Evolutionary conservation across 2,888 invertebrate species (phyloP), one percentile per base, ranked within the genome.

Genomic region (Chesias legatella): DNA sequence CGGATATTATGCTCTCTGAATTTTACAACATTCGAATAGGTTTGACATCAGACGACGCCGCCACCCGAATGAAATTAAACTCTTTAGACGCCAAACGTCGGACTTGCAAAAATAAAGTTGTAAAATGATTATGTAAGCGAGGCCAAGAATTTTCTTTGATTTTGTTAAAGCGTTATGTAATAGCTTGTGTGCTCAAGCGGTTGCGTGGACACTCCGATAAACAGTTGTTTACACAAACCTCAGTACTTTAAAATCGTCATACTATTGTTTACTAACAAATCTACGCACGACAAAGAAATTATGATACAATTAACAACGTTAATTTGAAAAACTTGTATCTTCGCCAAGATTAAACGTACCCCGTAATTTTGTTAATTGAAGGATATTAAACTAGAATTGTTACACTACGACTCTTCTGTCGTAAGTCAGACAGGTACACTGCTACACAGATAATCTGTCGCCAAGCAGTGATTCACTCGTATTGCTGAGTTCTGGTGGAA

Each of bases 321-420:
- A 4, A 23, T 36, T 24, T 29, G 0, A 17, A 4, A 13, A 7
- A 10, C 10, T 7, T 20, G n/a, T 7, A 20, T 10, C 4, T 27
- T 11, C 20, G 47, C 51, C 51, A 54, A 54, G 33, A 46, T 41
- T 44, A 33, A 46, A 38, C 25, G 33, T 45, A 44, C 39, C 35
- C 26, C 39, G 38, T 43, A 42, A 51, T 39, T 36, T 35, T 13
- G 9, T 44, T 39, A 28, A 36, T n/a, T n/a, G n/a, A n/a, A n/a
- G n/a, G n/a, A n/a, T n/a, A n/a, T n/a, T n/a, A n/a, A n/a, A n/a
- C n/a, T n/a, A n/a, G n/a, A n/a, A n/a, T n/a, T n/a, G n/a, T n/a
- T n/a, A n/a, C n/a, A n/a, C n/a, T n/a, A n/a, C n/a, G n/a, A n/a
- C n/a, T n/a, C n/a, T n/a, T n/a, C n/a, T n/a, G n/a, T n/a, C n/a